These are phyloP conservation scores for Lymantria monacha DNA, from an alignment of 2,888 invertebrate species.

Conservation along the genomic window DNA sequence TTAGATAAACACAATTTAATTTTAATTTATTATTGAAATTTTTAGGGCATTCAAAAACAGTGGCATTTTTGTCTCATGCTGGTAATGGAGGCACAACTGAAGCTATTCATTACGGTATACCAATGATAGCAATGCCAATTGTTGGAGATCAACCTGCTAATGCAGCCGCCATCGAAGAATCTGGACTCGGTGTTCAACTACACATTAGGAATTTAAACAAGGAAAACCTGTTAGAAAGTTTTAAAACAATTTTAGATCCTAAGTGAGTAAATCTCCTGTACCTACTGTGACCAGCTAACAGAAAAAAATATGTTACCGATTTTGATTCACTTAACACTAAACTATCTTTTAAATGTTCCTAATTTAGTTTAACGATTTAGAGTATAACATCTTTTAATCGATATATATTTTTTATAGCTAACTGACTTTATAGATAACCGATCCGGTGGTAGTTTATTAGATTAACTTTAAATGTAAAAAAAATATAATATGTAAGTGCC, in stretches of 20 bases:
- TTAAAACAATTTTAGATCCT: constrained; percentile 79
- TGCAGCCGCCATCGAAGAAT: constrained; percentile 79
- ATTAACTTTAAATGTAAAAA: too few species aligned
- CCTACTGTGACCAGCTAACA: too few species aligned
- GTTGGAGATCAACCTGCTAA: constrained; percentile 83
- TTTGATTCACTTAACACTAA: too few species aligned
- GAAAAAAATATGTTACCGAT: too few species aligned
- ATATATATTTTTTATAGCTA: too few species aligned
- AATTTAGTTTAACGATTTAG: too few species aligned
- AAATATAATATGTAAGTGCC: too few species aligned
- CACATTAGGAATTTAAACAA: constrained; percentile 74
- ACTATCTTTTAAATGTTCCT: too few species aligned
- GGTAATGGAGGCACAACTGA: constrained; percentile 84
- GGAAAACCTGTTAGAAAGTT: constrained; percentile 71
- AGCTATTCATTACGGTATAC: constrained; percentile 83
- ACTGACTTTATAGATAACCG: too few species aligned
- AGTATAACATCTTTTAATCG: too few species aligned
- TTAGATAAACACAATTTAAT: too few species aligned
- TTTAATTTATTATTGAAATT: constrained; percentile 5
- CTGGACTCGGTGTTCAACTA: constrained; percentile 75
- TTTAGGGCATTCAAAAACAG: constrained; percentile 82
- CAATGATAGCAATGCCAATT: constrained; percentile 82
- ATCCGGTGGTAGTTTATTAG: too few species aligned
- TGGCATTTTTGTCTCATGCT: constrained; percentile 83
- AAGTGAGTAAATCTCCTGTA: constrained; percentile 64